Percentiles rank a stretch among this genome's conserved stretches.
Conservation (phyloP, 2,797 vertebrate species). For the Eleutherodactylus coqui region DNA sequence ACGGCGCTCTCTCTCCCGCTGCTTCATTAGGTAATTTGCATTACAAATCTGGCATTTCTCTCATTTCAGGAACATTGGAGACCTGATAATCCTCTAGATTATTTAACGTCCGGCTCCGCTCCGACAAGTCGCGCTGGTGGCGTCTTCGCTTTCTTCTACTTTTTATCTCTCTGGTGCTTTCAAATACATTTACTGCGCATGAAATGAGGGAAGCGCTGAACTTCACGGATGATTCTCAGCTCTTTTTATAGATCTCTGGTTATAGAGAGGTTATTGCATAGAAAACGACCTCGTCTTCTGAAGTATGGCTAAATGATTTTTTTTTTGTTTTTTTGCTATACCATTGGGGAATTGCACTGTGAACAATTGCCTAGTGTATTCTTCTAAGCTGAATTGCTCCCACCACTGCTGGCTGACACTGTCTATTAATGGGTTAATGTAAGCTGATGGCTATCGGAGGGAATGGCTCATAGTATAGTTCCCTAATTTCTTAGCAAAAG, state of each 20-base stretch:
- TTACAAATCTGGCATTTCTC: constrained; percentile 47
- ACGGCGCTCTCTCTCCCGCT: constrained; percentile 9
- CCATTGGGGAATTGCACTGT: not conserved
- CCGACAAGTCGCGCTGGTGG: not conserved
- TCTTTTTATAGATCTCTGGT: not conserved
- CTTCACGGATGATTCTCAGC: not conserved
- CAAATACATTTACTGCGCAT: not conserved
- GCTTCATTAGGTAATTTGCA: constrained; percentile 50
- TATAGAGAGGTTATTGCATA: not conserved
- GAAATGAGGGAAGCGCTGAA: constrained; percentile 34
- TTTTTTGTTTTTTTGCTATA: not conserved
- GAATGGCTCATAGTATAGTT: not conserved
- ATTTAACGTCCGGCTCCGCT: constrained; percentile 13
- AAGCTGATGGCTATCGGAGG: too few relatives aligned
- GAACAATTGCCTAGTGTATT: not conserved
- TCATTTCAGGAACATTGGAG: constrained; percentile 17
- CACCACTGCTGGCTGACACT: too few relatives aligned
- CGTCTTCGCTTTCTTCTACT: not conserved
- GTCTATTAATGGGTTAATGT: not conserved
- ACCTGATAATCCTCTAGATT: constrained; percentile 36
- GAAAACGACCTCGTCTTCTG: not conserved
- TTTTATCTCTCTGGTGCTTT: constrained; percentile 3
- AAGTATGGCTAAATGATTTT: not conserved
- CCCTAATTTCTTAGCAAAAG: not conserved
- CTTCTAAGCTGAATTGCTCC: not conserved